Conservation (phyloP, 2,888 invertebrate species). For the Drosophila paranaensis region DNA sequence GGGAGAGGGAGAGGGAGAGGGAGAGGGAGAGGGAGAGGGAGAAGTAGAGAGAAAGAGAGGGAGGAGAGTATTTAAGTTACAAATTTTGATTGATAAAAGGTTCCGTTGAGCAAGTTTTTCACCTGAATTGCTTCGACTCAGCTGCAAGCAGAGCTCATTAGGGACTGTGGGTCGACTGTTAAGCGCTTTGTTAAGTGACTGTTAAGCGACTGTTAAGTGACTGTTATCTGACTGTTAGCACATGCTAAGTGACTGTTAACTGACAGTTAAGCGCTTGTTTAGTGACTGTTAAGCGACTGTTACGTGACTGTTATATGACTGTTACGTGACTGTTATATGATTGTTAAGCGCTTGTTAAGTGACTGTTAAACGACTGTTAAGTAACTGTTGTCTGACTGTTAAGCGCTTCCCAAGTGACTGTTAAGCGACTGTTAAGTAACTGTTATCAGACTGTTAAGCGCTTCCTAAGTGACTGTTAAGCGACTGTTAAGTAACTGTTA, state of each 20-base stretch:
- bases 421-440: no score
- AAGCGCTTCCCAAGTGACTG: not conserved
- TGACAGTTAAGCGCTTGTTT: not conserved
- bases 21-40: not conserved
- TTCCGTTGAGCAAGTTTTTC: not conserved
- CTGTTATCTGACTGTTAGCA: not conserved
- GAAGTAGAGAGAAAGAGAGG: not conserved
- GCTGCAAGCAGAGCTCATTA: not conserved
- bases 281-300: not conserved
- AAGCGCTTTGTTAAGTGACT: not conserved
- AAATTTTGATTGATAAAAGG: conserved; percentile 4
- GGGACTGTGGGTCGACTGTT: not conserved
- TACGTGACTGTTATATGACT: not conserved
- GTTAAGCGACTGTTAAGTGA: not conserved
- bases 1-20: no score
- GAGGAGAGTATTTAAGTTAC: not conserved
- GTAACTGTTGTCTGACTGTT: not conserved
- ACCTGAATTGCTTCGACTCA: not conserved
- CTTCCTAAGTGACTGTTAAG: no score
- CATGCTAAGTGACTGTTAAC: no score
- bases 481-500: no score
- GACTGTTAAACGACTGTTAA: not conserved
- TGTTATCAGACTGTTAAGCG: no score
- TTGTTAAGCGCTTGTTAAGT: not conserved
- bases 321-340: not conserved